Percentiles rank a stretch among this genome's conserved stretches.
Conservation (phyloP, 2,888 invertebrate genomes). For the Coremacera marginata region DNA sequence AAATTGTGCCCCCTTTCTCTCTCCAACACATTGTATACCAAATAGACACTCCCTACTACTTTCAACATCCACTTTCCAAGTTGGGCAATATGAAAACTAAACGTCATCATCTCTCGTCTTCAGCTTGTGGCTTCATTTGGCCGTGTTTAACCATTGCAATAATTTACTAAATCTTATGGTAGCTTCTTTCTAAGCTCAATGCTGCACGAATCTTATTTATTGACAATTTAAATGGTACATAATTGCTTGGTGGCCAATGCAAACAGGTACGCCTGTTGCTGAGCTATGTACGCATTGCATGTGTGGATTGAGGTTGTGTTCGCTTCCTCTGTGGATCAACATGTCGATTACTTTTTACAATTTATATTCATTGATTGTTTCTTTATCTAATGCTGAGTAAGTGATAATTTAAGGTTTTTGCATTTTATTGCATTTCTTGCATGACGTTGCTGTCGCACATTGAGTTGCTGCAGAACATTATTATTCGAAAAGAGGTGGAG, state of each 20-base stretch:
- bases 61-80: background rate
- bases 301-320: background rate
- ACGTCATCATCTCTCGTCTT: background rate
- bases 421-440: background rate
- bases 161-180: conserved; percentile 29
- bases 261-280: background rate
- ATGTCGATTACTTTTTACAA: conserved; percentile 16
- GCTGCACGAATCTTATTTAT: background rate
- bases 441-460: background rate
- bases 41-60: background rate
- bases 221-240: conserved; percentile 16
- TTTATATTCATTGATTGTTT: conserved; percentile 10
- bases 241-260: background rate
- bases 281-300: background rate
- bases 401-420: conserved; percentile 32
- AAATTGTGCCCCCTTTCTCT: background rate
- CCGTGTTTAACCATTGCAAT: conserved; percentile 9
- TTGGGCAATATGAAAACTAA: background rate
- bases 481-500: background rate
- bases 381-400: conserved; percentile 8
- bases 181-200: background rate
- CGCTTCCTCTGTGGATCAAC: background rate
- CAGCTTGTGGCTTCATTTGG: background rate
- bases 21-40: background rate
- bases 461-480: background rate